Evolutionary conservation across 1,140 invertebrate species (phyloP).

Genomic region (Ceratina calcarata): DNA sequence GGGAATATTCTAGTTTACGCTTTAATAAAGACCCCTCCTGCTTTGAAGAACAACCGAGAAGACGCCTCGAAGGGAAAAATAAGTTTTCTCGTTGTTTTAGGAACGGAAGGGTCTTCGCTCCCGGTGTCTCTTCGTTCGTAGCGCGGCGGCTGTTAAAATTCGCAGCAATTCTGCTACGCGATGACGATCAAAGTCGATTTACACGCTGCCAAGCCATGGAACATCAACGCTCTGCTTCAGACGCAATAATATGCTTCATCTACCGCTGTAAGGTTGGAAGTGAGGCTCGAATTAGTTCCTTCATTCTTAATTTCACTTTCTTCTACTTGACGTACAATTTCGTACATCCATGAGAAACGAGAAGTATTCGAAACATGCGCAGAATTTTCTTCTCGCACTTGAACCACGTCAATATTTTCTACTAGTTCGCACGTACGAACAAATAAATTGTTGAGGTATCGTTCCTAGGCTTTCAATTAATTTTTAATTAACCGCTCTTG

Average conservation of each 20-base stretch:
- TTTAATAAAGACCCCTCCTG: conserved; percentile 45
- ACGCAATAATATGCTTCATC: conserved; percentile 37
- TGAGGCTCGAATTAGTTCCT: background rate
- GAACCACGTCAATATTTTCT: too few species aligned
- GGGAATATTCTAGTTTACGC: conserved; percentile 23
- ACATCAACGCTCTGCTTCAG: background rate
- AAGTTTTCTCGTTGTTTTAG: conserved; percentile 43
- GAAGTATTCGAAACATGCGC: too few species aligned
- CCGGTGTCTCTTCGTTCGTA: too few species aligned
- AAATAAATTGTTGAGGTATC: too few species aligned
- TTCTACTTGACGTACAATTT: background rate
- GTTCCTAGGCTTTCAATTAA: too few species aligned
- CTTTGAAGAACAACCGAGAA: background rate
- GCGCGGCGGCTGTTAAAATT: conserved; percentile 41
- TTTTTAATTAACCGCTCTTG: too few species aligned
- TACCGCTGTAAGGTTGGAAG: background rate
- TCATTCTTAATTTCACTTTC: conserved; percentile 25
- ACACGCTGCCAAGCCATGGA: background rate
- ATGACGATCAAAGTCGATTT: conserved; percentile 56
- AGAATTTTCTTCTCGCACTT: too few species aligned
- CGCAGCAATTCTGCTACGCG: conserved; percentile 40
- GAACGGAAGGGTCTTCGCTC: background rate
- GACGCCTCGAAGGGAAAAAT: conserved; percentile 36
- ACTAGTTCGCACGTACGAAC: too few species aligned
- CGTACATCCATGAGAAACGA: too few species aligned